A percentile compares a stretch with the other conserved stretches of the same genome.
Evolutionary conservation across 2,113 vertebrate genomes (phyloP).

Genomic region (Chascanopsetta lugubris): DNA sequence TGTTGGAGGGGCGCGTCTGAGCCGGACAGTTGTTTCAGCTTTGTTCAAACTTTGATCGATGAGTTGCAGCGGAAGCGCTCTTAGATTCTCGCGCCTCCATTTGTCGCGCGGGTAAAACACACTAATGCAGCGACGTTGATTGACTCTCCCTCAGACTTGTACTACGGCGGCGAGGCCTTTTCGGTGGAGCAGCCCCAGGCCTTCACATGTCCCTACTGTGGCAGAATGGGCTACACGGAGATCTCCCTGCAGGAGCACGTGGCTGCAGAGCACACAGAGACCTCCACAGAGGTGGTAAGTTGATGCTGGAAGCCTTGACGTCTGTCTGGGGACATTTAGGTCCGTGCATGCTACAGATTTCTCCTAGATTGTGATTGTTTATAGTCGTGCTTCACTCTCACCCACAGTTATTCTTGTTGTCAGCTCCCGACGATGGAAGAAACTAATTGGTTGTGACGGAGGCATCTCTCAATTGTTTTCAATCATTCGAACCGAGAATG

Average conservation of each 20-base stretch:
- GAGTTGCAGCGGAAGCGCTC: neutral
- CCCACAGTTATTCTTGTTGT: no score
- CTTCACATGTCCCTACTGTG: constrained; percentile 99
- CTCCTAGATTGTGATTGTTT: no score
- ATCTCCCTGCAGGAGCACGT: constrained; percentile 98
- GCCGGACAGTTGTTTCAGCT: neutral
- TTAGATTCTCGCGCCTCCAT: neutral
- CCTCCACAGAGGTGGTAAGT: constrained; percentile 98
- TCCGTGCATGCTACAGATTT: neutral
- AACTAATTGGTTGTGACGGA: no score
- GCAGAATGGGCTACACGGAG: constrained; percentile 98
- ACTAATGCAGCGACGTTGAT: neutral
- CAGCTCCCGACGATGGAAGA: no score
- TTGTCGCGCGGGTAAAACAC: neutral
- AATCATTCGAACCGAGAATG: no score
- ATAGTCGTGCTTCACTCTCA: no score
- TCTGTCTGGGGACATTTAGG: constrained; percentile 24
- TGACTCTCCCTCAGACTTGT: constrained; percentile 87
- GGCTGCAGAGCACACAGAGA: constrained; percentile 97
- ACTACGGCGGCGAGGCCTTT: constrained; percentile 99
- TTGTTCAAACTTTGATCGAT: neutral
- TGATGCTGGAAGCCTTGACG: neutral
- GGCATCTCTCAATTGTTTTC: no score
- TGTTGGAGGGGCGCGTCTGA: no score
- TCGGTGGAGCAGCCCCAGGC: constrained; percentile 99